Evolutionary conservation across 2,888 invertebrate genomes (phyloP).

Genomic region (Drosophila aldrichi): DNA sequence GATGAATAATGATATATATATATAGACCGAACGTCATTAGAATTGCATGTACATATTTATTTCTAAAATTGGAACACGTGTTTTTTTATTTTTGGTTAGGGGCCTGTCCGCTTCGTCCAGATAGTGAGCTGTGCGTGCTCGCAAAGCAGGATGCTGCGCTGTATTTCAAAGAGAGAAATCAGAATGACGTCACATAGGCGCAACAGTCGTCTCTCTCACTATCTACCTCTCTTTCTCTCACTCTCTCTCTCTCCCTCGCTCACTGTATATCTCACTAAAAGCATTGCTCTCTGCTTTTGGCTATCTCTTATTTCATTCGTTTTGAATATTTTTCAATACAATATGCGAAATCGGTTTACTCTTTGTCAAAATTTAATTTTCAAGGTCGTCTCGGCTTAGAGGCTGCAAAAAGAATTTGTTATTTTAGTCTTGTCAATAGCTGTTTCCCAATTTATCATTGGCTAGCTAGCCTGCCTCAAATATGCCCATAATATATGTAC

Average conservation of each 20-base stretch:
- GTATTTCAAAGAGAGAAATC: constrained; percentile 20
- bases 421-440: constrained; percentile 14
- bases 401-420: constrained; percentile 33
- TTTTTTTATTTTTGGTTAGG: constrained; percentile 22
- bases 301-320: constrained; percentile 7
- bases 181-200: constrained; percentile 24
- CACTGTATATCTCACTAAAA: not conserved
- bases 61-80: constrained; percentile 55
- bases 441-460: not conserved
- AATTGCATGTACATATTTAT: not conserved
- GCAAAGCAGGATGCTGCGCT: constrained; percentile 33
- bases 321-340: constrained; percentile 12
- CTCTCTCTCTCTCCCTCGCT: not conserved
- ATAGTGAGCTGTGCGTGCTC: not conserved
- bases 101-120: constrained; percentile 43
- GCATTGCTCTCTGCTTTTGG: not conserved
- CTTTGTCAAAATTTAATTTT: constrained; percentile 48
- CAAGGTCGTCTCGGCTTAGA: constrained; percentile 34
- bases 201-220: constrained; percentile 18
- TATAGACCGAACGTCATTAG: constrained; percentile 1
- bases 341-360: constrained; percentile 10
- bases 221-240: not conserved
- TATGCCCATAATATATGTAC: not conserved
- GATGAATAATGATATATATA: not conserved
- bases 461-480: constrained; percentile 4